Evolutionary conservation across 2,888 invertebrate genomes (phyloP).

Genomic region (Teleogryllus oceanicus): DNA sequence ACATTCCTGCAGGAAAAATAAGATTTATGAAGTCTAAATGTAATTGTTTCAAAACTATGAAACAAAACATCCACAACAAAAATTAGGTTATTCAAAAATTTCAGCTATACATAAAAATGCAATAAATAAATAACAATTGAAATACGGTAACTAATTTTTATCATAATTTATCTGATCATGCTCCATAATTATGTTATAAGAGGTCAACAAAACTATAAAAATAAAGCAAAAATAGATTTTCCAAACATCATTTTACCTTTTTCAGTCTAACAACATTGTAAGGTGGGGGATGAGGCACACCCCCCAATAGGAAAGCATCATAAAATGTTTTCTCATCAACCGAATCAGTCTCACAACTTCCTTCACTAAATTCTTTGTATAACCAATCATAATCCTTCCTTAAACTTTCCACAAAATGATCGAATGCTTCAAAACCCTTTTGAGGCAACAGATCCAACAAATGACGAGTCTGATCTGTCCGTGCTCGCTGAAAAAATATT

Average conservation of each 20-base stretch:
- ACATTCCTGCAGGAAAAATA: too few relatives aligned
- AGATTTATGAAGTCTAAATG: too few relatives aligned
- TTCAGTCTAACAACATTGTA: slow-evolving; percentile 54
- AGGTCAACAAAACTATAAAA: too few relatives aligned
- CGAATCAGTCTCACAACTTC: background rate
- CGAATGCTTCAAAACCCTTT: slow-evolving; percentile 51
- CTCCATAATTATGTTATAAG: too few relatives aligned
- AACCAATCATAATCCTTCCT: slow-evolving; percentile 58
- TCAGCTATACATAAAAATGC: too few relatives aligned
- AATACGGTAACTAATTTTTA: too few relatives aligned
- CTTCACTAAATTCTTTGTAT: slow-evolving; percentile 49
- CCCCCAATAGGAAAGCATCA: slow-evolving; percentile 55
- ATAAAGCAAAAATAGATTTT: too few relatives aligned
- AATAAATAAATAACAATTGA: too few relatives aligned
- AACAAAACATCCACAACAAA: too few relatives aligned
- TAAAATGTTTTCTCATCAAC: slow-evolving; percentile 51
- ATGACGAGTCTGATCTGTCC: slow-evolving; percentile 48
- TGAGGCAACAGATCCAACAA: slow-evolving; percentile 50
- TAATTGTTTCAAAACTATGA: too few relatives aligned
- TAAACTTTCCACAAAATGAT: slow-evolving; percentile 55
- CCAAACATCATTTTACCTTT: slow-evolving; percentile 47
- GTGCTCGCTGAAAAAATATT: slow-evolving; percentile 46
- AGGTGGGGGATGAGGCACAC: slow-evolving; percentile 56
- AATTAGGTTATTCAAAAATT: too few relatives aligned
- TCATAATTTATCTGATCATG: too few relatives aligned